Evolutionary conservation across 2,113 vertebrate species (phyloP).

Genomic region (Apteryx mantelli): DNA sequence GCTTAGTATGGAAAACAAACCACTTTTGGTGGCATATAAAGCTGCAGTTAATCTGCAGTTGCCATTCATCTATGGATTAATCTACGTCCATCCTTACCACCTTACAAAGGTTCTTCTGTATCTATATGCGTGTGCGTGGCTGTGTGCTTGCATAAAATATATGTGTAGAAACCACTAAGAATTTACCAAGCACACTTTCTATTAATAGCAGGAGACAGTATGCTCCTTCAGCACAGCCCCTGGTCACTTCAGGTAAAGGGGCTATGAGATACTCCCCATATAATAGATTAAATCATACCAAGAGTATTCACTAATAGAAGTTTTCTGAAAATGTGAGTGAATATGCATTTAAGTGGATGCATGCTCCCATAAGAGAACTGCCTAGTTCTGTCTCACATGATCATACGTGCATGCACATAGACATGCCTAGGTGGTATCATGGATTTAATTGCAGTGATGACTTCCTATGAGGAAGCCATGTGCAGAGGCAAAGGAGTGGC

Average conservation of each 20-base stretch:
- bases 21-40: background rate
- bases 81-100: background rate
- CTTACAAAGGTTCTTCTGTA: background rate
- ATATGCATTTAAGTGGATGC: background rate
- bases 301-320: background rate
- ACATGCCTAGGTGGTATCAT: fast-evolving
- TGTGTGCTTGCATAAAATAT: background rate
- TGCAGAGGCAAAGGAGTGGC: background rate
- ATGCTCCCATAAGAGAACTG: background rate
- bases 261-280: background rate
- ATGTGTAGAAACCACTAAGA: background rate
- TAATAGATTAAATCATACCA: background rate
- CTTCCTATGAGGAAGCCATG: background rate
- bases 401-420: fast-evolving
- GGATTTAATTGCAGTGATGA: background rate
- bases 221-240: background rate
- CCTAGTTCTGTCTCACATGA: background rate
- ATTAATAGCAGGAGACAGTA: background rate
- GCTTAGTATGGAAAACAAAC: background rate
- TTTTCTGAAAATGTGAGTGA: background rate
- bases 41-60: background rate
- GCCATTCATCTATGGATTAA: background rate
- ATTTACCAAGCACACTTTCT: conserved; percentile 2
- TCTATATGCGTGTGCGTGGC: background rate
- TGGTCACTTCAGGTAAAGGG: background rate